These are phyloP conservation scores for Ethmia dodecea DNA, from an alignment of 2,888 invertebrate genomes.

Conservation along the genomic window DNA sequence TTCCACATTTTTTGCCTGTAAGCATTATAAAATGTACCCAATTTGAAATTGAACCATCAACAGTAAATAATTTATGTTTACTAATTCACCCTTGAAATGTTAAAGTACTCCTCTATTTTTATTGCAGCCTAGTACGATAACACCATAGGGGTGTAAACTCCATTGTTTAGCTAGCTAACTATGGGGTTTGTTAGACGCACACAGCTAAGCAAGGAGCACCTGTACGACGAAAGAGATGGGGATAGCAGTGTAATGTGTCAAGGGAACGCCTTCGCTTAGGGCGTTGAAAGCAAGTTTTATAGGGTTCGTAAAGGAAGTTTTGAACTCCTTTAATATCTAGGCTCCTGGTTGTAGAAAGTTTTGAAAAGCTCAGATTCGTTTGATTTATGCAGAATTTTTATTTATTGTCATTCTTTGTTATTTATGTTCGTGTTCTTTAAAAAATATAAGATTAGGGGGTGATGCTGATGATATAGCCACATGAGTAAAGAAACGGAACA, in stretches of 20 bases:
- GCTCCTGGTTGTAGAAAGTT: slow-evolving; percentile 23
- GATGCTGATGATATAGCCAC: too few species aligned
- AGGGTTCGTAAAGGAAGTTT: slow-evolving; percentile 4
- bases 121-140: slow-evolving; percentile 52
- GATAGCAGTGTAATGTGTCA: slow-evolving; percentile 12
- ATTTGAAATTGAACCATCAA: too few species aligned
- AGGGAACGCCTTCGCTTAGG: slow-evolving; percentile 5
- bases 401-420: too few species aligned
- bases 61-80: too few species aligned
- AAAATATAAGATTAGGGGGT: too few species aligned
- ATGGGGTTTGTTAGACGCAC: slow-evolving; percentile 13
- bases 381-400: too few species aligned
- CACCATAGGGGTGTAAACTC: slow-evolving; percentile 52
- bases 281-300: background rate
- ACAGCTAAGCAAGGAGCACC: slow-evolving; percentile 3
- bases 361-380: slow-evolving; percentile 10
- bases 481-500: too few species aligned
- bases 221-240: slow-evolving; percentile 17
- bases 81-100: too few species aligned
- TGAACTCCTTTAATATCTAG: slow-evolving; percentile 19
- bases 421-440: too few species aligned
- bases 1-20: too few species aligned
- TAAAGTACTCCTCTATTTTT: slow-evolving; percentile 44
- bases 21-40: too few species aligned
- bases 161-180: slow-evolving; percentile 30